Conservation (phyloP, 2,888 invertebrate genomes). For the Ormyrus pomaceus region DNA sequence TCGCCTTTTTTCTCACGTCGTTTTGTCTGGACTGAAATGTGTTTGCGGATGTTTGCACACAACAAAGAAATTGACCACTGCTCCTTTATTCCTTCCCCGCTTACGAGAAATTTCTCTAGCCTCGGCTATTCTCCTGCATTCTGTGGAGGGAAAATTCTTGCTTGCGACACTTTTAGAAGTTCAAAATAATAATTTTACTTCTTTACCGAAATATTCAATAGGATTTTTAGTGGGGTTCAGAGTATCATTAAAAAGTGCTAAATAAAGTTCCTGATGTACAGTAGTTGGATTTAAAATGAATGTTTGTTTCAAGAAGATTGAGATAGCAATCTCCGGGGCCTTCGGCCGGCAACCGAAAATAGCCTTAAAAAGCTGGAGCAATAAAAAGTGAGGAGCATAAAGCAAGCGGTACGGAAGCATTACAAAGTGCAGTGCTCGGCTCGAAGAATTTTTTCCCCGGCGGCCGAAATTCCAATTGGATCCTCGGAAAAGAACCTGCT, state of each 20-base stretch:
- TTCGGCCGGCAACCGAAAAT: background rate
- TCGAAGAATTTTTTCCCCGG: background rate
- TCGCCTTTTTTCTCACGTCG: background rate
- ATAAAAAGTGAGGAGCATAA: too few relatives aligned
- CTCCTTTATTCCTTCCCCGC: too few relatives aligned
- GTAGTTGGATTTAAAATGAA: too few relatives aligned
- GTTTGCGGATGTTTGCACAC: conserved; percentile 19
- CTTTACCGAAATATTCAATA: background rate
- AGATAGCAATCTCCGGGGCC: too few relatives aligned
- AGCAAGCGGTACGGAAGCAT: too few relatives aligned
- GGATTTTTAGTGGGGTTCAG: too few relatives aligned
- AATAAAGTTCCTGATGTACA: too few relatives aligned
- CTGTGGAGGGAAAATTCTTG: background rate
- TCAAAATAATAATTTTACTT: background rate
- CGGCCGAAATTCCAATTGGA: conserved; percentile 49
- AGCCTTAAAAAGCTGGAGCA: background rate
- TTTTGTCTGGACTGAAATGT: conserved; percentile 4
- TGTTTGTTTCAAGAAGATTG: too few relatives aligned
- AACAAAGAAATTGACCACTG: conserved; percentile 9
- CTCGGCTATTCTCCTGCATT: conserved; percentile 2
- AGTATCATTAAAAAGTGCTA: too few relatives aligned
- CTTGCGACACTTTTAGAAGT: background rate
- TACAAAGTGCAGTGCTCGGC: background rate
- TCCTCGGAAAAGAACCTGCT: conserved; percentile 40
- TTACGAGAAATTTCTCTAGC: too few relatives aligned